These are phyloP conservation scores for Cathartes aura DNA, from an alignment of 2,113 vertebrate genomes.

Conservation along the genomic window DNA sequence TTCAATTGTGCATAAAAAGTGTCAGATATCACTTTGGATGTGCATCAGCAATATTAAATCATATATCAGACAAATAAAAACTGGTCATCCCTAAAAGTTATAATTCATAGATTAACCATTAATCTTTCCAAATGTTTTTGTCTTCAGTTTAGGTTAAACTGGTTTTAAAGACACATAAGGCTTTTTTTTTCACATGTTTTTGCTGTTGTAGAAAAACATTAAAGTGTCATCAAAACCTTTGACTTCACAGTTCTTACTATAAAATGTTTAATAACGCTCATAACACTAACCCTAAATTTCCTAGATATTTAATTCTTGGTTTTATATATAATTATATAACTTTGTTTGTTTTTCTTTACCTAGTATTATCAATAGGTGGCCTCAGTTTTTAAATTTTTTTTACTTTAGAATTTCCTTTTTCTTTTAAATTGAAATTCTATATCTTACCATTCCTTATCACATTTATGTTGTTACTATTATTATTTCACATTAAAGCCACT, in stretches of 20 bases:
- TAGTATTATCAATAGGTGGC: constrained; percentile 9
- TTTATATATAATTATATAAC: not conserved
- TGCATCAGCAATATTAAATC: not conserved
- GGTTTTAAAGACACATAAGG: not conserved
- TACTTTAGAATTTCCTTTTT: not conserved
- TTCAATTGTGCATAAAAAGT: not conserved
- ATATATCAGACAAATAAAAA: not conserved
- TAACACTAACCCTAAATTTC: not conserved
- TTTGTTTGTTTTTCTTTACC: not conserved
- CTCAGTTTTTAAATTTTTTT: not conserved
- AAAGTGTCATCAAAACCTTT: not conserved
- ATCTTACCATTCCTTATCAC: not conserved
- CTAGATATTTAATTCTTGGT: not conserved
- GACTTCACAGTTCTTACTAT: not conserved
- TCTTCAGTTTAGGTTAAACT: not conserved
- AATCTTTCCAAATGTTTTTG: not conserved
- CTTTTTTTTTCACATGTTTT: not conserved
- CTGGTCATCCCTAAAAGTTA: not conserved
- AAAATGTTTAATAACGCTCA: not conserved
- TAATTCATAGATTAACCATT: not conserved
- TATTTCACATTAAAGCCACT: not conserved
- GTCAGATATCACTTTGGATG: not conserved
- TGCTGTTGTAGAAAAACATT: not conserved
- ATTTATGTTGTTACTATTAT: not conserved
- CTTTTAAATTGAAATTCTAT: not conserved